These are phyloP conservation scores for Crepidodera aurea DNA, from an alignment of 2,888 invertebrate species.

Conservation along the genomic window DNA sequence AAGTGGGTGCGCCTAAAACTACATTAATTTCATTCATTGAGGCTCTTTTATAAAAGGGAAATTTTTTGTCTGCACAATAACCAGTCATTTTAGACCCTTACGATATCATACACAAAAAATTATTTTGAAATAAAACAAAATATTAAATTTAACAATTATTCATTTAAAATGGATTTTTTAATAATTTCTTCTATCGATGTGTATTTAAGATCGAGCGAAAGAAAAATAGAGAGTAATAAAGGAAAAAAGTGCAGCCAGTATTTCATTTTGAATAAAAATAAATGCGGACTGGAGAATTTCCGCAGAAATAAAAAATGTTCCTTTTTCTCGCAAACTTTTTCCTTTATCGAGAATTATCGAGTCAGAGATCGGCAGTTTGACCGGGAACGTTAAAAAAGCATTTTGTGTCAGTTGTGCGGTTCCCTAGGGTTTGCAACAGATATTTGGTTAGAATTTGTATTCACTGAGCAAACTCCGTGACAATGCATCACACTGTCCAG, in stretches of 20 bases:
- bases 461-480: constrained; percentile 17
- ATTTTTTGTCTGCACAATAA: too few relatives aligned
- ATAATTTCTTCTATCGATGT: too few relatives aligned
- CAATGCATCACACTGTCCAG: constrained; percentile 33
- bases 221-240: too few relatives aligned
- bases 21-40: too few relatives aligned
- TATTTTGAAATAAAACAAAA: too few relatives aligned
- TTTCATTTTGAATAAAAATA: background rate
- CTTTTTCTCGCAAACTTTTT: background rate
- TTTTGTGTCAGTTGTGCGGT: constrained; percentile 23
- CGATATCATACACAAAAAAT: too few relatives aligned
- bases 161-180: too few relatives aligned
- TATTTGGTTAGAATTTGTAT: constrained; percentile 33
- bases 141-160: too few relatives aligned
- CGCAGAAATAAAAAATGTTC: background rate
- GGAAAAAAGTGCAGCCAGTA: background rate
- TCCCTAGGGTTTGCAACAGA: constrained; percentile 23
- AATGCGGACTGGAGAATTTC: background rate
- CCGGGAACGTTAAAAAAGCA: constrained; percentile 26
- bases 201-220: too few relatives aligned
- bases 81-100: too few relatives aligned
- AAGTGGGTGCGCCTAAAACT: too few relatives aligned
- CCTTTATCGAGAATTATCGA: constrained; percentile 20
- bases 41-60: too few relatives aligned
- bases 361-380: constrained; percentile 18